Conservation (phyloP, 2,888 invertebrate species). For the Sinhomidia bicolor region DNA sequence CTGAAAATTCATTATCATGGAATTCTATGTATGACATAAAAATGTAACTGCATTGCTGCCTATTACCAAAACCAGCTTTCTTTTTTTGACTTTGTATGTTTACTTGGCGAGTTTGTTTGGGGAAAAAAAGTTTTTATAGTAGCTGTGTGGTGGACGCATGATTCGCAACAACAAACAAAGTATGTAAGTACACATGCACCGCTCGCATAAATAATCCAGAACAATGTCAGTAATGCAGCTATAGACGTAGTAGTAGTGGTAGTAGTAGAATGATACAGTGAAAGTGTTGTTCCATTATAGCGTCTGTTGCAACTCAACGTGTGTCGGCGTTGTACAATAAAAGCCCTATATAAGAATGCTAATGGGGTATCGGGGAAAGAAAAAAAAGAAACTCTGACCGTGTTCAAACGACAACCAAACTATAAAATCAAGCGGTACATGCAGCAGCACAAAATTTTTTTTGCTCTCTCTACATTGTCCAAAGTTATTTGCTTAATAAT, state of each 20-base stretch:
- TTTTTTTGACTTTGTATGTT: background rate
- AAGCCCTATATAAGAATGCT: no score
- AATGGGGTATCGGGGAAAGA: no score
- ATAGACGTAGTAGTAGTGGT: no score
- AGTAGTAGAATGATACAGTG: slow-evolving; percentile 48
- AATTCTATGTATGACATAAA: slow-evolving; percentile 13
- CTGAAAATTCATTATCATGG: slow-evolving; percentile 48
- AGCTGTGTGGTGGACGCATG: slow-evolving; percentile 1
- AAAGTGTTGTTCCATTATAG: slow-evolving; percentile 7
- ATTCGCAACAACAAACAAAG: slow-evolving; percentile 28
- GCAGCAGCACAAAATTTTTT: background rate
- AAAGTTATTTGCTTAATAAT: background rate
- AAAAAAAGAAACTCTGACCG: background rate
- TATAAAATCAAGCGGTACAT: background rate
- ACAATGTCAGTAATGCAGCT: slow-evolving; percentile 56
- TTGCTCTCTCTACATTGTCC: no score
- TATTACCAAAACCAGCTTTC: background rate
- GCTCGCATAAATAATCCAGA: slow-evolving; percentile 46
- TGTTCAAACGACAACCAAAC: background rate
- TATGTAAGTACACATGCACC: slow-evolving; percentile 44
- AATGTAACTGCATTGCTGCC: slow-evolving; percentile 49
- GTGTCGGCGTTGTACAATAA: no score
- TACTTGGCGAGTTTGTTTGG: background rate
- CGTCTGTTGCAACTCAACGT: background rate
- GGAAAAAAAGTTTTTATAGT: background rate